Base-by-base conservation (phyloP, 2,888 invertebrate species). In the Lasioglossum vierecki region DNA sequence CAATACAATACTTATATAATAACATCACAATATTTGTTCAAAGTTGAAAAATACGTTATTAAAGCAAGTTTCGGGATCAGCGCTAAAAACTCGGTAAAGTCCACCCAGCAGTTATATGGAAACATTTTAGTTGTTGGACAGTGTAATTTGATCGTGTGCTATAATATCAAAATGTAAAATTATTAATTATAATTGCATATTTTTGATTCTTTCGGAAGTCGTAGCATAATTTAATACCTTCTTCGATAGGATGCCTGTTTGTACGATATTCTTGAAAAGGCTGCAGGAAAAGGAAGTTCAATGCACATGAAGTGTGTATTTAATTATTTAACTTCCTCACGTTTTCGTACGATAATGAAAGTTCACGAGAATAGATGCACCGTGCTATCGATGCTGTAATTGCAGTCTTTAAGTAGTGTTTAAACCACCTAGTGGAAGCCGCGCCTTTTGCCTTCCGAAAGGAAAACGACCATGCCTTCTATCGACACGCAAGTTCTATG, bases 371-470 rank as follows among this genome's bases (percentile, higher is more conserved):
- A 78, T 81, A 81, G 79, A 75, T 71, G 74, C 81, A 66, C 53
- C 68, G 79, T 77, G 13, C 30, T 53, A 77, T 83, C 66, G 66
- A 68, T 41, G 49, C 66, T 80, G 78, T 84, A 82, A 85, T 83
- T 87, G 80, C 81, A 82, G 84, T 85, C 83, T 89, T 87, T 88
- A 86, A 88, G 72, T 79, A 80, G 85, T 80, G 85, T 91, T 83
- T 88, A 89, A 89, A 88, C 85, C 81, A 83, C 72, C 81, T 90
- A 92, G 88, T 89, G 87, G 89, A 84, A 85, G 89, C 89, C 90
- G 80, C 90, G 85, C 87, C 89, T 88, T 84, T 81, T 78, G 76
- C 82, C 77, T 82, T 79, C 76, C 80, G 80, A 79, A 87, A 91
- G 88, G 86, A 89, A 85, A 87, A 79, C 87, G 86, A 88, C 88